These are phyloP conservation scores for Catharus bicknelli DNA, from an alignment of 2,113 vertebrate species.

Conservation along the genomic window DNA sequence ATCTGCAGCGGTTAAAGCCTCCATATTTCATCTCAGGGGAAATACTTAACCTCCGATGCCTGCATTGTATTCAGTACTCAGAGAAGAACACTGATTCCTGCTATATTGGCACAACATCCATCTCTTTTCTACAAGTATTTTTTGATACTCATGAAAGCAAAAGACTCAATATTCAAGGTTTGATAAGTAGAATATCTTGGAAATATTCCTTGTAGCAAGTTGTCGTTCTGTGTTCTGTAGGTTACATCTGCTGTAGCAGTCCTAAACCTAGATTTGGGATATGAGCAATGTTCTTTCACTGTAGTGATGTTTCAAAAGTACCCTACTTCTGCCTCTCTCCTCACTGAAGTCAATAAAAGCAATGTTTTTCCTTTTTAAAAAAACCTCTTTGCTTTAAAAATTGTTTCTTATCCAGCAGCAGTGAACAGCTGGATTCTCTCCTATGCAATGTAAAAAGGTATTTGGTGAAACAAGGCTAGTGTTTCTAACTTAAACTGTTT, in stretches of 20 bases:
- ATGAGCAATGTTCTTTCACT: not conserved
- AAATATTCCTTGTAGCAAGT: not conserved
- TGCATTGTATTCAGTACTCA: not conserved
- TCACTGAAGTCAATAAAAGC: not conserved
- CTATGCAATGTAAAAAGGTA: not conserved
- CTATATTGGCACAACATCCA: not conserved
- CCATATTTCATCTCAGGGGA: not conserved
- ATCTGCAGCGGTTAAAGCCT: not conserved
- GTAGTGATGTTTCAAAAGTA: not conserved
- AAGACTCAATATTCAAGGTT: not conserved
- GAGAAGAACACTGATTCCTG: not conserved
- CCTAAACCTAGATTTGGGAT: not conserved
- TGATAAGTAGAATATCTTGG: not conserved
- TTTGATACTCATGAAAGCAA: not conserved
- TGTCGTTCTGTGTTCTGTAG: not conserved
- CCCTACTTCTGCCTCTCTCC: not conserved
- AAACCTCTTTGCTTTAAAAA: not conserved
- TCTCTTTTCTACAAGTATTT: not conserved
- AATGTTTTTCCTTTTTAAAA: not conserved
- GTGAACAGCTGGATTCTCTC: not conserved
- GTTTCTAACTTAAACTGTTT: not conserved
- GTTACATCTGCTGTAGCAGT: not conserved
- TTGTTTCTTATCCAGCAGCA: not conserved
- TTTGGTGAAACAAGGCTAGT: not conserved
- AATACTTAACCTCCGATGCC: not conserved